Evolutionary conservation across 2,797 vertebrate species (phyloP).

Genomic region (Apodemus agrarius): DNA sequence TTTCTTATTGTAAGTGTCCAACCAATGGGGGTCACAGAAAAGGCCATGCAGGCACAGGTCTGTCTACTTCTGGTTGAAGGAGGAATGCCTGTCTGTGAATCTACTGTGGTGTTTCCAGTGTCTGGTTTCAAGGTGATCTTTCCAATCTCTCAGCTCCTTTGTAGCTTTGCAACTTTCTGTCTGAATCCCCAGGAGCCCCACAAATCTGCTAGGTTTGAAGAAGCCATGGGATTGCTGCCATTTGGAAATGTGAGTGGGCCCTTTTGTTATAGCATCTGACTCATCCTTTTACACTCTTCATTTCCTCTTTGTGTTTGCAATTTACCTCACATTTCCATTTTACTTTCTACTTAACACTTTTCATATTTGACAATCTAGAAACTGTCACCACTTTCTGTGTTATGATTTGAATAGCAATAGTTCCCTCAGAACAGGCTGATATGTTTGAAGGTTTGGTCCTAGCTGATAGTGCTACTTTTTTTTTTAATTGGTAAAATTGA

Average conservation of each 20-base stretch:
- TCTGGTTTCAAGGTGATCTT: neutral
- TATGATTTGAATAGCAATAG: neutral
- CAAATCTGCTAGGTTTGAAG: neutral
- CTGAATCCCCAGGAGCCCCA: neutral
- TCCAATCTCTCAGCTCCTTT: neutral
- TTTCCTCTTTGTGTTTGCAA: neutral
- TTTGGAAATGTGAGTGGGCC: neutral
- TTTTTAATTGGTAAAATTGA: too few species aligned
- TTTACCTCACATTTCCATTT: neutral
- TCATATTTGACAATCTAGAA: conserved; percentile 21
- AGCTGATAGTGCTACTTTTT: neutral
- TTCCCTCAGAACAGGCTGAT: neutral
- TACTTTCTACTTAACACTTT: neutral
- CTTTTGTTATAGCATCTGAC: neutral
- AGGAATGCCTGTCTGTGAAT: neutral
- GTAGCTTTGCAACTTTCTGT: neutral
- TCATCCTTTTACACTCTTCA: neutral
- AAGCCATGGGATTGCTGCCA: neutral
- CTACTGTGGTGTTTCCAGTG: neutral
- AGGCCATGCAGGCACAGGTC: neutral
- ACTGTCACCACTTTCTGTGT: neutral
- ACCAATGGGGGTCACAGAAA: neutral
- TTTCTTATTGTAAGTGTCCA: neutral
- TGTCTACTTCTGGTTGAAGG: neutral
- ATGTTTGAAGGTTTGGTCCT: neutral